Base-by-base conservation (phyloP, 2,113 vertebrate species). In the Trichechus manatus region DNA sequence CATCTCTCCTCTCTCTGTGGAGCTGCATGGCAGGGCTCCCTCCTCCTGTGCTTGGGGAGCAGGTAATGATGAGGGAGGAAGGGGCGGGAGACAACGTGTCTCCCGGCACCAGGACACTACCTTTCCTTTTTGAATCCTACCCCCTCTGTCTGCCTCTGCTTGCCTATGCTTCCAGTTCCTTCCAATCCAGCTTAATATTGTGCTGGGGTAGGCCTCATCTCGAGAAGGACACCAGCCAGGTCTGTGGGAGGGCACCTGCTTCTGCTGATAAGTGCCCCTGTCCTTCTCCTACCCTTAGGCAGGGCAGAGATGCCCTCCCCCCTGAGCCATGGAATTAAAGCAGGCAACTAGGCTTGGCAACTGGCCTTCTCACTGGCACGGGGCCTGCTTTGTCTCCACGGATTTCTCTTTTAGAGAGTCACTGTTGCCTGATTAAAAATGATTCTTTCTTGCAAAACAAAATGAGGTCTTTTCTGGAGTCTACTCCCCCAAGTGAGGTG, bases 371-470 rank as follows among this genome's bases (percentile, higher is more conserved):
- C 89, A 2, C 83, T 95, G 97, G 97, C 95, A 94, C 29, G 13
- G 20, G 42, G 68, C 93, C 93, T 94, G 56, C 74, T 44, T 91
- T 75, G 78, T 96, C 95, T 94, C 95, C 79, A 25, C 9, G 63
- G 96, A 92, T 68, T 92, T 96, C 47, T 95, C 53, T 86, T 64
- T 27, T 81, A 33, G 74, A 78, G 64, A 85, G n/a, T 95, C 82
- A 91, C 86, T 82, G 25, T 91, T 80, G 91, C 86, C 68, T 93
- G 93, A 91, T 96, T 85, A 87, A 89, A 98, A 97, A 95, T 53
- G 74, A 91, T 91, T 94, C 86, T 66, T 97, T 96, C 87, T 93
- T 92, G 82, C 95, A 96, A 87, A 93, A 29, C 82, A 83, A 95
- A 96, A 86, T 23, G 50, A 50, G 82, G 78, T 83, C 82, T 82